Percentiles rank a stretch among this genome's conserved stretches.
Conservation (phyloP, 53 echinoderm and acorn worm species). For the Echinarachnius parma region DNA sequence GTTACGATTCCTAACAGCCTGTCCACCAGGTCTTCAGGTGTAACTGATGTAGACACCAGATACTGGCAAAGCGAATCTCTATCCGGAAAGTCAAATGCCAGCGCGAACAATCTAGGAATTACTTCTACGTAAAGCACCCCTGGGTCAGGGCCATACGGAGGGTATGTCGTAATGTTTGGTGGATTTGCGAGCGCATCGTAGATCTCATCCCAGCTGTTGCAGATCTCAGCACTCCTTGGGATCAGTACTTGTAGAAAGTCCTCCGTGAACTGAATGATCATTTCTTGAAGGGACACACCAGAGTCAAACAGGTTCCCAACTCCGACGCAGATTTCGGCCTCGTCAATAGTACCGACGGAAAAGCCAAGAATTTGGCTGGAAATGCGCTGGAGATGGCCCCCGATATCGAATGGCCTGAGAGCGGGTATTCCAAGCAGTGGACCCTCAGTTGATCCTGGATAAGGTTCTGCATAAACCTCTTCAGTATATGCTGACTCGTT, state of each 20-base stretch:
- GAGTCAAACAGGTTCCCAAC: not conserved
- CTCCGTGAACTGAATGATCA: not conserved
- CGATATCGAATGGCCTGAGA: slow-evolving; percentile 12
- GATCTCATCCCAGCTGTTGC: slow-evolving; percentile 20
- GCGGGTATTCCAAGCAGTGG: not conserved
- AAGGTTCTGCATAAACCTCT: not conserved
- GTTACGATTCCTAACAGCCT: too few species aligned
- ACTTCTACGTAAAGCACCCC: too few species aligned
- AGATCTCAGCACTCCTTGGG: slow-evolving; percentile 8
- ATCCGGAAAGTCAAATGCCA: too few species aligned
- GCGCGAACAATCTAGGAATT: too few species aligned
- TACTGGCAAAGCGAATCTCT: too few species aligned
- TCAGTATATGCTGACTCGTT: not conserved
- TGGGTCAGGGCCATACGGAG: too few species aligned
- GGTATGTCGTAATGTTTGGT: too few species aligned
- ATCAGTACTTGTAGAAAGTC: not conserved
- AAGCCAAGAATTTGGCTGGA: not conserved
- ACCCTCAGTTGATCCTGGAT: not conserved
- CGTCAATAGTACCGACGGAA: not conserved
- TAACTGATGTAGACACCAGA: too few species aligned
- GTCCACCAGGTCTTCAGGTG: too few species aligned
- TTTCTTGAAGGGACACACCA: not conserved
- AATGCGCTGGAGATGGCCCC: not conserved
- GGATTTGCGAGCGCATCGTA: not conserved
- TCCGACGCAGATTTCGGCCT: not conserved